These are phyloP conservation scores for Phalacrocorax aristotelis DNA, from an alignment of 2,113 vertebrate species.

Conservation along the genomic window DNA sequence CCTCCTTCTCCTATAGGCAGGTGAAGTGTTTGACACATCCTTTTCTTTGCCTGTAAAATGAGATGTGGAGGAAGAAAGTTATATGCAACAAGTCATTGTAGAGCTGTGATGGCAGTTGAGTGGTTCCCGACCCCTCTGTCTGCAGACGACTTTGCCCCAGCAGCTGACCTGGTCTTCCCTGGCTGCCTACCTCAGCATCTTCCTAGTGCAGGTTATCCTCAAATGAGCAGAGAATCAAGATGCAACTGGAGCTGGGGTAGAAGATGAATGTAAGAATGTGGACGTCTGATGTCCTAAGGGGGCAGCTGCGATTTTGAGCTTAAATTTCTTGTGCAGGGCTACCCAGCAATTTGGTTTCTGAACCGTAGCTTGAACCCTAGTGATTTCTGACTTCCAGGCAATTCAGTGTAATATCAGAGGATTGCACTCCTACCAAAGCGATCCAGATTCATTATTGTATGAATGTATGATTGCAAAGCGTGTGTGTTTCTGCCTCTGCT, in stretches of 20 bases:
- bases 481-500: background rate
- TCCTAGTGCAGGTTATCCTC: background rate
- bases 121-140: background rate
- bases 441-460: fast-evolving
- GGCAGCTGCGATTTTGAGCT: background rate
- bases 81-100: background rate
- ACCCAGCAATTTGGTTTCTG: background rate
- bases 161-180: background rate
- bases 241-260: background rate
- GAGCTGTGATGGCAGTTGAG: background rate
- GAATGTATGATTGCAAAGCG: background rate
- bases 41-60: background rate
- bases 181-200: background rate
- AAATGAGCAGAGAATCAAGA: background rate
- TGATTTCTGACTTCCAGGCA: background rate
- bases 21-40: background rate
- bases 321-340: background rate
- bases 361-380: background rate
- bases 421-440: background rate
- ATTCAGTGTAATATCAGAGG: background rate
- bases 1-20: background rate
- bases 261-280: background rate
- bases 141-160: background rate
- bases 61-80: background rate
- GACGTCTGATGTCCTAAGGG: background rate